Conservation (phyloP, 2,797 vertebrate genomes). For the Macropus fuliginosus region DNA sequence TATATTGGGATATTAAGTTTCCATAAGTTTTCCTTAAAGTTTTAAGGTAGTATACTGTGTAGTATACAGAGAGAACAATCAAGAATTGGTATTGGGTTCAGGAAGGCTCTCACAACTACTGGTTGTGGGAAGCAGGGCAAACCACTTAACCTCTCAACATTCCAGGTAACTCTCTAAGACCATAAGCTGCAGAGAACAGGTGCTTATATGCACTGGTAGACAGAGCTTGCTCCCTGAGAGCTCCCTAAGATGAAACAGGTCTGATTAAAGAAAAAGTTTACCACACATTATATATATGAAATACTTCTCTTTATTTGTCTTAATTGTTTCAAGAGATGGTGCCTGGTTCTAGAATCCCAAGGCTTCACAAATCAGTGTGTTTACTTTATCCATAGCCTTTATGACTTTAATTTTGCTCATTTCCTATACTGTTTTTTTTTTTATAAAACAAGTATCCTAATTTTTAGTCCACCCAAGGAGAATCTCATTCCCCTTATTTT, state of each 20-base stretch:
- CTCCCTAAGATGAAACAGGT: not conserved
- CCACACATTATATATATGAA: not conserved
- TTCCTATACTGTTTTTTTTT: slow-evolving; percentile 26
- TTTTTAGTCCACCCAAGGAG: slow-evolving; percentile 36
- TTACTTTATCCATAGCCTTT: slow-evolving; percentile 9
- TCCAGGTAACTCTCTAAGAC: not conserved
- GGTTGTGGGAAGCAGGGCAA: not conserved
- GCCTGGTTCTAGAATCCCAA: slow-evolving; percentile 12
- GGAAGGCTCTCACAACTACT: not conserved
- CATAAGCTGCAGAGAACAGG: not conserved
- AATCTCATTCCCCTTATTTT: slow-evolving; percentile 19
- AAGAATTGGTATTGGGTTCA: not conserved
- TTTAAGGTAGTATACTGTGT: not conserved
- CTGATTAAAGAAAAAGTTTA: not conserved
- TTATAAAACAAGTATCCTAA: slow-evolving; percentile 21
- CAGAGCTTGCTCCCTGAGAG: not conserved
- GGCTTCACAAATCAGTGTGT: slow-evolving; percentile 17
- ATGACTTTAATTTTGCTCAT: not conserved
- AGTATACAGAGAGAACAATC: not conserved
- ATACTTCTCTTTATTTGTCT: slow-evolving; percentile 19
- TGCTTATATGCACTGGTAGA: not conserved
- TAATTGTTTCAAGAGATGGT: slow-evolving; percentile 34
- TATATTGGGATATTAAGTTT: not conserved
- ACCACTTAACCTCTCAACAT: not conserved
- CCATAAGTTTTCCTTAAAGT: not conserved